Evolutionary conservation across 2,113 vertebrate genomes (phyloP).

Genomic region (Alouatta palliata): DNA sequence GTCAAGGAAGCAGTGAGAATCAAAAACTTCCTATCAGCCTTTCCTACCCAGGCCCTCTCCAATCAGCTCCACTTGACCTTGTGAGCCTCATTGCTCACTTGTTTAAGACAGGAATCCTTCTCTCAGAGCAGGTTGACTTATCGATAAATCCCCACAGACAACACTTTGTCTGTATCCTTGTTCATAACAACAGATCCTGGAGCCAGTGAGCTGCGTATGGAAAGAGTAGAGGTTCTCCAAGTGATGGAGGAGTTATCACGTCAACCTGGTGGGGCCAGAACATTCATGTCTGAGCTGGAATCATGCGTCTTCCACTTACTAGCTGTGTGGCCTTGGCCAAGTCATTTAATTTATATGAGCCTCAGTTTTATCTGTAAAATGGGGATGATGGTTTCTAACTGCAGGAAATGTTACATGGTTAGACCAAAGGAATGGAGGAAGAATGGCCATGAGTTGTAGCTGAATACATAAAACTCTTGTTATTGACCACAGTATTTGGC

Average conservation of each 20-base stretch:
- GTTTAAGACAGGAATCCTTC: background rate
- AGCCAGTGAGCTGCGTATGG: background rate
- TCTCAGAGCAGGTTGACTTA: background rate
- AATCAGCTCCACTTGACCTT: background rate
- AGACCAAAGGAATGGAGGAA: background rate
- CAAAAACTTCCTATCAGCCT: background rate
- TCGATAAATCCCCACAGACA: background rate
- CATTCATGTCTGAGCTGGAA: background rate
- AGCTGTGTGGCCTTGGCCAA: background rate
- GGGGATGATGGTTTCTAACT: background rate
- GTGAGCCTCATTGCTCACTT: background rate
- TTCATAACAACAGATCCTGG: background rate
- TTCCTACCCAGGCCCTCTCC: background rate
- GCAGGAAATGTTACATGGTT: background rate
- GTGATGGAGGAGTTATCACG: too few relatives aligned
- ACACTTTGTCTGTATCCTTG: background rate
- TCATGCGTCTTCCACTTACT: background rate
- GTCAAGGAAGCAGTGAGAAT: background rate
- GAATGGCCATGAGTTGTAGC: background rate
- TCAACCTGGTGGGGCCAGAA: too few relatives aligned
- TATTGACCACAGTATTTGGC: background rate
- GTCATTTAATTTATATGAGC: background rate
- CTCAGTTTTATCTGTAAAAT: background rate
- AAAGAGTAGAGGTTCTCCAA: background rate
- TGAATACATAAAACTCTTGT: background rate